Conservation (phyloP, 2,888 invertebrate species). For the Spisula solida region DNA sequence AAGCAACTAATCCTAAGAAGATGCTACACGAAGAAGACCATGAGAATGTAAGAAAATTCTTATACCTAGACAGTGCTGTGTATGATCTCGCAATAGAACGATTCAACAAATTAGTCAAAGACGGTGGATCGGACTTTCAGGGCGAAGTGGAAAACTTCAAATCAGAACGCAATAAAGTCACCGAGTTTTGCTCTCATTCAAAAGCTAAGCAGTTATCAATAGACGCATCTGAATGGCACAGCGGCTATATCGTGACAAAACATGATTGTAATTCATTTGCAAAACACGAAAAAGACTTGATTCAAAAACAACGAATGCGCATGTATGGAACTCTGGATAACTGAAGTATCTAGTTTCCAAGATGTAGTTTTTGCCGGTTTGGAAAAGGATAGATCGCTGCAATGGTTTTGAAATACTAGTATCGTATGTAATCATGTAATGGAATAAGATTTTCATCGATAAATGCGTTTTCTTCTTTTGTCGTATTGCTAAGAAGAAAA, state of each 20-base stretch:
- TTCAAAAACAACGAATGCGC: constrained; percentile 58
- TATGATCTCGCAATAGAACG: constrained; percentile 60
- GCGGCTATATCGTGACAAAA: constrained; percentile 44
- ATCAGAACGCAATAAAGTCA: constrained; percentile 37
- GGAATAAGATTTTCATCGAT: too few relatives aligned
- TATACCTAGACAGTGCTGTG: constrained; percentile 59
- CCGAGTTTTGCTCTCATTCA: constrained; percentile 43
- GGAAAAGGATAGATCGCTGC: too few relatives aligned
- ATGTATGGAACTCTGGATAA: constrained; percentile 62
- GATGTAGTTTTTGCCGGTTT: not conserved
- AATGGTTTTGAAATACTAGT: too few relatives aligned
- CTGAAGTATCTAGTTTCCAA: not conserved
- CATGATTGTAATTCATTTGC: constrained; percentile 57
- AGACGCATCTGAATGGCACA: constrained; percentile 43
- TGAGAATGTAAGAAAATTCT: constrained; percentile 42
- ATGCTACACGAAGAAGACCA: constrained; percentile 49
- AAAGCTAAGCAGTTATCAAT: constrained; percentile 27
- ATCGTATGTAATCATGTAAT: too few relatives aligned
- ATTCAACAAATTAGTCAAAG: constrained; percentile 48
- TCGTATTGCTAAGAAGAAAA: too few relatives aligned
- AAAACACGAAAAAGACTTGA: constrained; percentile 61
- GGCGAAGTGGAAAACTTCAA: constrained; percentile 56
- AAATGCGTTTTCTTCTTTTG: too few relatives aligned
- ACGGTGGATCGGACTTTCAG: constrained; percentile 56
- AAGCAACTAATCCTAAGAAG: constrained; percentile 53